phyloP scores from a whole-genome alignment of 2,888 invertebrate genomes.

The Drosophila affinis region DNA sequence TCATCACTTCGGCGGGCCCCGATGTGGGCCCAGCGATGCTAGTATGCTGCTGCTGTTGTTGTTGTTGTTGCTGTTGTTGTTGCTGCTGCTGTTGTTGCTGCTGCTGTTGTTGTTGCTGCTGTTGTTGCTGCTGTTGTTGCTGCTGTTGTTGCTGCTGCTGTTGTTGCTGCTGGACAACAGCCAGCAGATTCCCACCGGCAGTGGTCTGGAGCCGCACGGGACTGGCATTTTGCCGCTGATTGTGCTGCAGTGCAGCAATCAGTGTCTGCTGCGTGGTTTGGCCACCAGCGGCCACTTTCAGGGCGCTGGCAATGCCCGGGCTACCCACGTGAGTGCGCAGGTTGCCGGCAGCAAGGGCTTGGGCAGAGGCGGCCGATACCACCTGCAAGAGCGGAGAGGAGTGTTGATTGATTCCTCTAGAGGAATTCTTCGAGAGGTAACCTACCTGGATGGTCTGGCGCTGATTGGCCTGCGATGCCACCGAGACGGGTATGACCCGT shows the following conservation, averaged over 20 bases:
- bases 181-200: slow-evolving; percentile 85
- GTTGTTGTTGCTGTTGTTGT: slow-evolving; percentile 29
- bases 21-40: slow-evolving; percentile 59
- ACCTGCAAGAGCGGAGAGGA: slow-evolving; percentile 82
- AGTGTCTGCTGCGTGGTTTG: slow-evolving; percentile 85
- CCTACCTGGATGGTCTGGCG: slow-evolving; percentile 85
- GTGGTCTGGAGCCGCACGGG: slow-evolving; percentile 87
- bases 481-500: slow-evolving; percentile 88
- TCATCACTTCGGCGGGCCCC: slow-evolving; percentile 80
- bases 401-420: background rate
- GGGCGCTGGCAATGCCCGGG: slow-evolving; percentile 84
- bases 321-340: slow-evolving; percentile 85
- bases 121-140: slow-evolving; percentile 15
- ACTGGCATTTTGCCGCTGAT: slow-evolving; percentile 85
- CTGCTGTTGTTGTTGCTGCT: slow-evolving; percentile 24
- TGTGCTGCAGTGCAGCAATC: slow-evolving; percentile 85
- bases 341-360: slow-evolving; percentile 84
- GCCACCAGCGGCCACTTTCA: slow-evolving; percentile 84
- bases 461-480: slow-evolving; percentile 85
- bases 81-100: slow-evolving; percentile 18
- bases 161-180: slow-evolving; percentile 86
- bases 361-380: slow-evolving; percentile 85
- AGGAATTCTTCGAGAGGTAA: background rate
- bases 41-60: slow-evolving; percentile 52
- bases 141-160: slow-evolving; percentile 62